phyloP scores from a whole-genome alignment of 2,797 vertebrate genomes.

The Centropyge bicolor region DNA sequence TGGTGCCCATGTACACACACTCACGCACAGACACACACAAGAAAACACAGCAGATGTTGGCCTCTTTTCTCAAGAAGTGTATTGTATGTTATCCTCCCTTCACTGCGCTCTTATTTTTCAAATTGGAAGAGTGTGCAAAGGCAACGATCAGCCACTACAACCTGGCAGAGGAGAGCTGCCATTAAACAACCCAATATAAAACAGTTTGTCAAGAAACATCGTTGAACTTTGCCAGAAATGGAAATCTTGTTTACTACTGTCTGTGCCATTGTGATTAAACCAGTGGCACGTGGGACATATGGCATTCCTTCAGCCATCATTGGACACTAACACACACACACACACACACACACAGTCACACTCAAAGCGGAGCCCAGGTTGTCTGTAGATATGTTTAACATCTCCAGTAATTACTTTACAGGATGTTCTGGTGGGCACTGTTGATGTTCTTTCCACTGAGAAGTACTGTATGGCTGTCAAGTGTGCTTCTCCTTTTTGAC shows the following conservation, averaged over 20 bases:
- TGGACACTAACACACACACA: conserved; percentile 54
- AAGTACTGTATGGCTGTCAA: conserved; percentile 70
- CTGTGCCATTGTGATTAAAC: conserved; percentile 64
- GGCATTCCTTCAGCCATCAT: conserved; percentile 60
- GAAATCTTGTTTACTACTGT: conserved; percentile 69
- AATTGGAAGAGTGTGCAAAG: conserved; percentile 40
- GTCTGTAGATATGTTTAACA: conserved; percentile 75
- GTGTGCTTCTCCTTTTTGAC: conserved; percentile 65
- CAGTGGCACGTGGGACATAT: conserved; percentile 47
- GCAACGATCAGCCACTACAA: conserved; percentile 37
- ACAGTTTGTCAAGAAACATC: conserved; percentile 46
- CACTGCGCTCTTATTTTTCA: conserved; percentile 42
- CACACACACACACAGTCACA: conserved; percentile 28
- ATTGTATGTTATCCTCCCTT: conserved; percentile 56
- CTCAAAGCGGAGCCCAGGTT: conserved; percentile 61
- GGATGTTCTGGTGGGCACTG: conserved; percentile 68
- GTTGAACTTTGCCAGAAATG: conserved; percentile 59
- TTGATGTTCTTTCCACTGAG: conserved; percentile 63
- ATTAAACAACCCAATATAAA: conserved; percentile 26
- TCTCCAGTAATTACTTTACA: conserved; percentile 77
- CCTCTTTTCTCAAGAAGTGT: conserved; percentile 56
- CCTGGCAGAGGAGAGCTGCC: conserved; percentile 40
- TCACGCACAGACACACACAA: conserved; percentile 41
- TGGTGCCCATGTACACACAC: conserved; percentile 51
- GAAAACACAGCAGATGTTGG: conserved; percentile 51